phyloP scores from a whole-genome alignment of 2,113 vertebrate species.

The Atherinomorus stipes region DNA sequence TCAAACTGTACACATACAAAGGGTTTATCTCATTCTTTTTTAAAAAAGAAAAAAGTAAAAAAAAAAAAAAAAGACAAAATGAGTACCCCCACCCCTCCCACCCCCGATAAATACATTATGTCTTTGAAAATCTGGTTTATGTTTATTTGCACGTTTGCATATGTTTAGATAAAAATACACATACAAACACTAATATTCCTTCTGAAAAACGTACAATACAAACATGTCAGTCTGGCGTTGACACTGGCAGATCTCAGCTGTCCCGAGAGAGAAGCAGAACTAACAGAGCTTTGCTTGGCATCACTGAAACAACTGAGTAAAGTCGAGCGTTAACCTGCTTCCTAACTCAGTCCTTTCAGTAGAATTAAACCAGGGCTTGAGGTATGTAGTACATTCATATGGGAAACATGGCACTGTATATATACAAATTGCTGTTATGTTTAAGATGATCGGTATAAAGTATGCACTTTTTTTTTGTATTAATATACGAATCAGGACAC shows the following conservation, averaged over 20 bases:
- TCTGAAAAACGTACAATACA: constrained; percentile 62
- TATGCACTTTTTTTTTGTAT: constrained; percentile 25
- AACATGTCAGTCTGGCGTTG: constrained; percentile 38
- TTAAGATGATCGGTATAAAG: constrained; percentile 23
- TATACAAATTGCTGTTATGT: constrained; percentile 35
- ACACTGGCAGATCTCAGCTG: constrained; percentile 26
- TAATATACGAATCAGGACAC: constrained; percentile 21
- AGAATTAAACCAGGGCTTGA: constrained; percentile 50
- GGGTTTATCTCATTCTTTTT: constrained; percentile 57
- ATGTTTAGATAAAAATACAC: constrained; percentile 51
- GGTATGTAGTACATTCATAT: constrained; percentile 66
- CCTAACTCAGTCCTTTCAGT: constrained; percentile 33
- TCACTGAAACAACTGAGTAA: constrained; percentile 20
- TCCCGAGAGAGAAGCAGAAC: constrained; percentile 16
- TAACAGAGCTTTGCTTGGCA: constrained; percentile 38
- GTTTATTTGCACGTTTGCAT: constrained; percentile 69
- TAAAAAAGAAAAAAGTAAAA: constrained; percentile 52
- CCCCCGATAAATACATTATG: constrained; percentile 78
- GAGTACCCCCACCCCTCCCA: constrained; percentile 58
- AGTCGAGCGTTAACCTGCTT: constrained; percentile 16
- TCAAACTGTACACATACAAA: constrained; percentile 79
- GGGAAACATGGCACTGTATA: constrained; percentile 27
- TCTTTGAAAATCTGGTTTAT: constrained; percentile 53
- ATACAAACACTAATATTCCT: constrained; percentile 56
- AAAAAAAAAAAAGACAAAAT: constrained; percentile 50